Base-by-base conservation (phyloP, 2,113 vertebrate species). In the Aphelocoma coerulescens region DNA sequence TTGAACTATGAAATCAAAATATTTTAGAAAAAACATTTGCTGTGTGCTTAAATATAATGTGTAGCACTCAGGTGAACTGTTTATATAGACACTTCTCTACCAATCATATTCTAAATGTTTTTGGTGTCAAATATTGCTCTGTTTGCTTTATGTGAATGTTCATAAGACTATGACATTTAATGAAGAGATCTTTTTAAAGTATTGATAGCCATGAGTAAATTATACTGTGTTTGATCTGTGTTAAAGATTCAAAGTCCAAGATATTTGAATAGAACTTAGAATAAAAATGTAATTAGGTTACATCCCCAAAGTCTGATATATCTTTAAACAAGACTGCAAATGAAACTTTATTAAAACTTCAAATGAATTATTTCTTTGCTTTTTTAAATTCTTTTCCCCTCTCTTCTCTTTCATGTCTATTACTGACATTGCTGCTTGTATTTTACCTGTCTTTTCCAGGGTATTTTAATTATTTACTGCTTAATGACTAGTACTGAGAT, bases 201-300 rank as follows among this genome's bases (percentile, higher is more conserved):
- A 98, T 98, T 98, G 97, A 98, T 98, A 98, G 97, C 98, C 98
- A 98, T 94, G 95, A 97, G 98, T 98, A 98, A 98, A 98, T 99
- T 98, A 98, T 98, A 98, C 98, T 97, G 97, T 98, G 95, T 97
- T 97, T 98, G 98, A 98, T 97, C 97, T 98, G 94, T 98, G 96
- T 97, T 97, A 97, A 97, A 97, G 97, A 98, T 97, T 97, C 97
- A 96, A 97, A 98, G 97, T 98, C 97, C 95, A 83, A 96, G 96
- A 94, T 96, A 97, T 97, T 97, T 97, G 97, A 97, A 96, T 97
- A 96, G 97, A 96, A 97, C 94, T 97, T 96, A 97, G 97, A 97
- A 98, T 98, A 96, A 98, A 98, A 98, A 97, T 97, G 97, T 98
- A 98, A 98, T 98, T 98, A 97, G 98, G 98, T 97, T 98, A 98